A percentile compares a stretch with the other conserved stretches of the same genome.
These are phyloP conservation scores for Pandemis corylana DNA, from an alignment of 2,888 invertebrate species.

Conservation along the genomic window DNA sequence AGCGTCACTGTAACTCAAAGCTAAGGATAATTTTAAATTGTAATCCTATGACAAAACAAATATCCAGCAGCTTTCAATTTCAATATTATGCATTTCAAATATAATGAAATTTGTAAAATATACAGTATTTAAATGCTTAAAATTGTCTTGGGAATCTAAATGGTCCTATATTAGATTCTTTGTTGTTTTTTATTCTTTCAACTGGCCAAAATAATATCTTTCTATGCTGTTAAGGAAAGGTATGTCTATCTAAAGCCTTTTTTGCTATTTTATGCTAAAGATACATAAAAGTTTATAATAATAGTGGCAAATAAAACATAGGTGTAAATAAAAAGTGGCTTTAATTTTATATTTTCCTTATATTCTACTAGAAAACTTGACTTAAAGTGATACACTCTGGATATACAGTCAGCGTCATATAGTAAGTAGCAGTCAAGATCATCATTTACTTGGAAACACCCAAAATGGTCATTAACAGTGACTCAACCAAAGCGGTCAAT, in stretches of 20 bases:
- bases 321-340: constrained; percentile 70
- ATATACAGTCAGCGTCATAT: too few relatives aligned
- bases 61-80: constrained; percentile 23
- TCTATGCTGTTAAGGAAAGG: constrained; percentile 52
- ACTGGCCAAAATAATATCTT: constrained; percentile 61
- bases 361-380: background rate
- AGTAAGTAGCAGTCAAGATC: too few relatives aligned
- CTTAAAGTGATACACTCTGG: too few relatives aligned
- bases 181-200: constrained; percentile 21
- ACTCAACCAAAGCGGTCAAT: too few relatives aligned
- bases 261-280: constrained; percentile 61
- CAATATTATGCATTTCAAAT: constrained; percentile 8
- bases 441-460: too few relatives aligned
- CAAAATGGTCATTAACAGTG: too few relatives aligned
- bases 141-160: background rate
- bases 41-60: constrained; percentile 10
- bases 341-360: background rate
- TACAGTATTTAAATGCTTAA: background rate
- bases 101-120: constrained; percentile 23
- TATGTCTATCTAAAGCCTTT: constrained; percentile 46
- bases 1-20: constrained; percentile 18
- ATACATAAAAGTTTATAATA: constrained; percentile 58
- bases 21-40: background rate
- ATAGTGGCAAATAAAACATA: constrained; percentile 78
- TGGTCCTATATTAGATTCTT: background rate